phyloP scores from a whole-genome alignment of 2,113 vertebrate species.

The Muntiacus muntjak region DNA sequence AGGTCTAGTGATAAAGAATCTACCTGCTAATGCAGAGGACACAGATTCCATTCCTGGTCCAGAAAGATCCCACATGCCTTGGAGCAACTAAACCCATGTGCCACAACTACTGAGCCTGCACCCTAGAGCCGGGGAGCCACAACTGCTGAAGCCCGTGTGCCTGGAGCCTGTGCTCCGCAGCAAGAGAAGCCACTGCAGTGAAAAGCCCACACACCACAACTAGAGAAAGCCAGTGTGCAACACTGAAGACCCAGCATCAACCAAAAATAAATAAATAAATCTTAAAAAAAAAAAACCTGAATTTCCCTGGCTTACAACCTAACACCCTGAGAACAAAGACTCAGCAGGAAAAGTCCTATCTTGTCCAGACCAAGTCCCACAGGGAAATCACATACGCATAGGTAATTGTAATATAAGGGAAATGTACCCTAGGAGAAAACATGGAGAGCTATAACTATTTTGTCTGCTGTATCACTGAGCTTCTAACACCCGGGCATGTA shows the following conservation, averaged over 20 bases:
- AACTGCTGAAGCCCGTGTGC: not conserved
- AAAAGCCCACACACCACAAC: not conserved
- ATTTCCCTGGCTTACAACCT: not conserved
- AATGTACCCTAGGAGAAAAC: not conserved
- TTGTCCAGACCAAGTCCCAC: not conserved
- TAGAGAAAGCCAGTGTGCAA: not conserved
- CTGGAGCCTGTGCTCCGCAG: fast-evolving
- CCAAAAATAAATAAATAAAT: not conserved
- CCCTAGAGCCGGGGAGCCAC: not conserved
- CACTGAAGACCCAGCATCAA: not conserved
- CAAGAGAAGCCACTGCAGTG: not conserved
- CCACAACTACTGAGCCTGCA: not conserved
- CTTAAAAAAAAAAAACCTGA: not conserved
- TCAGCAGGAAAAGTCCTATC: not conserved
- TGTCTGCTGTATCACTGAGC: not conserved
- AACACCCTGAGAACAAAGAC: no score
- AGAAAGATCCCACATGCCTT: not conserved
- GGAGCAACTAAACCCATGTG: not conserved
- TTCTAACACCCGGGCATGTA: not conserved
- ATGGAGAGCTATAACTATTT: not conserved
- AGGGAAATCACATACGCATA: fast-evolving
- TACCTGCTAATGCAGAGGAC: not conserved
- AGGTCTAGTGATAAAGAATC: not conserved
- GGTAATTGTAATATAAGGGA: no score
- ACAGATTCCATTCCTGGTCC: not conserved